Base-by-base conservation (phyloP, 2,888 invertebrate genomes). In the Dioctria rufipes region DNA sequence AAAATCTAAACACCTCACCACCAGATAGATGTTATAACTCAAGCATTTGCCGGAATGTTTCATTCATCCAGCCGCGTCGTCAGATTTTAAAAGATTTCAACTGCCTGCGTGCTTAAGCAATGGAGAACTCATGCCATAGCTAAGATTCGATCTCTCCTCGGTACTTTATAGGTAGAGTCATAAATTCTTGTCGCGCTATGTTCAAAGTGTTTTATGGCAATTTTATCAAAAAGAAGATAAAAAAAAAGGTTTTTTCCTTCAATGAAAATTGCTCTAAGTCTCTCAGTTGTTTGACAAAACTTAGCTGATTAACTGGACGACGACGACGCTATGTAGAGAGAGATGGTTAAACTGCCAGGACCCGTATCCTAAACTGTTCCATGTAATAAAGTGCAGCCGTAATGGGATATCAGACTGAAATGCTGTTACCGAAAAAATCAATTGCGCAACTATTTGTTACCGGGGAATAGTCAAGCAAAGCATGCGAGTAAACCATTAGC, bases 401-500 rank as follows among this genome's bases (percentile, higher is more conserved):
- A 67, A 67, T 67, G 43, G 46, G 46, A 67, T 43, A 43, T 67
- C 67, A 67, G 42, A 25, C 43, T 13, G 49, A 71, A 54, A 71
- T 54, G 71, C 71, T 51, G 51, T 71, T 51, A 71, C 71, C 40
- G 71, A 71, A 71, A 25, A 71, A 71, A 71, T 71, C 71, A 54
- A 71, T 71, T 71, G 51, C 71, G 25, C 51, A 51, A 11, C 71
- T 25, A 71, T 71, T 71, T 71, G 71, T 54, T 71, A 71, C 54
- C 51, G 51, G 71, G 25, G 54, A 71, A 71, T 71, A 46, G 51
- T 46, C 51, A 25, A 25, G 25, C 39, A 71, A 51, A 51, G 49
- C 71, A 71, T 71, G 71, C 71, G 54, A 71, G 49, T 51, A 51
- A 71, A 54, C 71, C 71, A 71, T 71, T 71, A 71, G 71, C 71